Percentiles rank a stretch among this genome's conserved stretches.
phyloP scores from a whole-genome alignment of 2,797 vertebrate species.

The Argya squamiceps region DNA sequence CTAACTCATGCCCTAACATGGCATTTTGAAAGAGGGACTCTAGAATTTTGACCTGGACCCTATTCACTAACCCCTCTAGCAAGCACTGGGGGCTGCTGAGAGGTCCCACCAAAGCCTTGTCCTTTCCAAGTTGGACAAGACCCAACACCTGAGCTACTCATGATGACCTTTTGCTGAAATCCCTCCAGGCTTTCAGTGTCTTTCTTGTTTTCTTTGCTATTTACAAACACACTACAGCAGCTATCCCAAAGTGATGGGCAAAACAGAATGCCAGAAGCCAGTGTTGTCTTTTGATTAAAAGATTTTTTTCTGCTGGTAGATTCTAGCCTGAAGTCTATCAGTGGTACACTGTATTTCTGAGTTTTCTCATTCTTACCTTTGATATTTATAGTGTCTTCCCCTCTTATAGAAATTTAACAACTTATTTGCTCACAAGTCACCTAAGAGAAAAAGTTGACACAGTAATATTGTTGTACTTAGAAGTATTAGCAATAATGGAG shows the following conservation, averaged over 20 bases:
- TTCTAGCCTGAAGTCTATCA: neutral
- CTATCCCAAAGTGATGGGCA: neutral
- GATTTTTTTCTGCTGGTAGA: neutral
- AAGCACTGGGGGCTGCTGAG: neutral
- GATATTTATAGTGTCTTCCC: neutral
- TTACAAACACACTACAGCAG: neutral
- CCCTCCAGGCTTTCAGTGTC: too few relatives aligned
- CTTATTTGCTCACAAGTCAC: neutral
- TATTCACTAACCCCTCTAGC: rapidly evolving
- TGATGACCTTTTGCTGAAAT: neutral
- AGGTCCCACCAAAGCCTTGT: neutral
- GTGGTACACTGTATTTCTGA: neutral
- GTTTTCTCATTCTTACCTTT: neutral
- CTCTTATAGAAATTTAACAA: neutral
- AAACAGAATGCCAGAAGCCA: neutral
- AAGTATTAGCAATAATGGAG: neutral
- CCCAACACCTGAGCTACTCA: rapidly evolving
- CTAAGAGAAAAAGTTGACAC: neutral
- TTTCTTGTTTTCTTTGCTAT: neutral
- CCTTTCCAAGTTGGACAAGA: neutral
- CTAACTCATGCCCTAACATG: neutral
- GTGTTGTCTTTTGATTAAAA: neutral
- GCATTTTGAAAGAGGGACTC: neutral
- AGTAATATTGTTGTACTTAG: neutral
- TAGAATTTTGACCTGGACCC: neutral